These are phyloP conservation scores for Dendrolimus punctatus DNA, from an alignment of 1,140 invertebrate genomes.

Conservation along the genomic window DNA sequence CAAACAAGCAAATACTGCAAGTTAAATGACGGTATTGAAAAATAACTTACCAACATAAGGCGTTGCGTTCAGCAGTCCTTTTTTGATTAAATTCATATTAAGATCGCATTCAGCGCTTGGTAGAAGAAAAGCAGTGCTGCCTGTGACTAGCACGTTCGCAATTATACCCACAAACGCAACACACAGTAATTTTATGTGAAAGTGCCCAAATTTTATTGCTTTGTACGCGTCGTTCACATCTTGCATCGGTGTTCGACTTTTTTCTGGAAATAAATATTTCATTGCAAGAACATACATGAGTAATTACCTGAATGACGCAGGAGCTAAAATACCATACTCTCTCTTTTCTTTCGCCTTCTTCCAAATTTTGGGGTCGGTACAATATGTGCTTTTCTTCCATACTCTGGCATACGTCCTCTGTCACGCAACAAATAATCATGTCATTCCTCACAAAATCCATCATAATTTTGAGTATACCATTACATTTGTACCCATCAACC, in stretches of 20 bases:
- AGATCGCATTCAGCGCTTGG: constrained; percentile 81
- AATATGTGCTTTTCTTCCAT: too few species aligned
- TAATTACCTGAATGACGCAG: too few species aligned
- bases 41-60: constrained; percentile 74
- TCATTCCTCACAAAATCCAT: too few species aligned
- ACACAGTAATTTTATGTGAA: constrained; percentile 74
- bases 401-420: too few species aligned
- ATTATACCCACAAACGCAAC: constrained; percentile 72
- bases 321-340: too few species aligned
- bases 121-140: constrained; percentile 76
- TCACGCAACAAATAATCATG: too few species aligned
- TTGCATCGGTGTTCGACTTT: constrained; percentile 28
- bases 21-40: neutral
- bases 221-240: constrained; percentile 43
- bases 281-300: neutral
- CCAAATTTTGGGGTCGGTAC: too few species aligned
- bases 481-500: too few species aligned
- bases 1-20: too few species aligned
- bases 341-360: too few species aligned
- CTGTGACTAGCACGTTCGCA: constrained; percentile 74
- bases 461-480: too few species aligned
- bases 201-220: constrained; percentile 72
- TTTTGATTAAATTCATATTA: constrained; percentile 73
- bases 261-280: constrained; percentile 8
- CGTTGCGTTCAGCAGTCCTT: constrained; percentile 77